These are phyloP conservation scores for Vandiemenella viatica DNA, from an alignment of 2,888 invertebrate species.

Conservation along the genomic window DNA sequence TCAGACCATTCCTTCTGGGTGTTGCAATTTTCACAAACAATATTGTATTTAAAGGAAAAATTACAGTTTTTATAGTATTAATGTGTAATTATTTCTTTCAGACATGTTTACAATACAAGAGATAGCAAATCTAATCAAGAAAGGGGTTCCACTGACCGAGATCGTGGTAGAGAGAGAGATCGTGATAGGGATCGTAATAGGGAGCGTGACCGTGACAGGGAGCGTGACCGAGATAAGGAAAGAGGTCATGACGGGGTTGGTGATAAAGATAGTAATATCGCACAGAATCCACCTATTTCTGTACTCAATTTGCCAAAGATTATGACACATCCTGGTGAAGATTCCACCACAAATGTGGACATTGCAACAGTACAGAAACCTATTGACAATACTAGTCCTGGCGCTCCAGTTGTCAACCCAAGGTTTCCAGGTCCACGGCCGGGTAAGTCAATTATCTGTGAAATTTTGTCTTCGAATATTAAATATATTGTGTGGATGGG, in stretches of 20 bases:
- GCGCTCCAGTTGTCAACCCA: neutral
- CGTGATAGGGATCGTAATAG: constrained; percentile 16
- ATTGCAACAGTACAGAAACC: neutral
- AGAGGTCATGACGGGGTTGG: constrained; percentile 22
- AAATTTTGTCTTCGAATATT: too few relatives aligned
- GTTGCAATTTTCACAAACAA: too few relatives aligned
- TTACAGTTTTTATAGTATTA: too few relatives aligned
- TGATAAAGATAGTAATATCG: constrained; percentile 15
- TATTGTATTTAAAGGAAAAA: too few relatives aligned
- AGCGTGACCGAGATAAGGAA: constrained; percentile 18
- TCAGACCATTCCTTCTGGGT: too few relatives aligned
- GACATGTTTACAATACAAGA: neutral
- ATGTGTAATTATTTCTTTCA: neutral
- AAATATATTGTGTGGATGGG: too few relatives aligned
- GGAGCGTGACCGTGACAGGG: constrained; percentile 16
- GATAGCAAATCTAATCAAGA: neutral
- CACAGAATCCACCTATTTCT: constrained; percentile 25
- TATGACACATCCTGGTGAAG: constrained; percentile 8
- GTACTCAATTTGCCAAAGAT: constrained; percentile 18
- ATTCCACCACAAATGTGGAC: neutral
- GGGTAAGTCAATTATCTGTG: constrained; percentile 8
- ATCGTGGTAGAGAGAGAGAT: constrained; percentile 26
- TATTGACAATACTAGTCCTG: neutral
- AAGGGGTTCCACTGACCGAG: constrained; percentile 20
- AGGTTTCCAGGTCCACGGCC: constrained; percentile 8